Evolutionary conservation across 2,888 invertebrate genomes (phyloP), one percentile per base, ranked within the genome.

Genomic region (Tetramorium bicarinatum): DNA sequence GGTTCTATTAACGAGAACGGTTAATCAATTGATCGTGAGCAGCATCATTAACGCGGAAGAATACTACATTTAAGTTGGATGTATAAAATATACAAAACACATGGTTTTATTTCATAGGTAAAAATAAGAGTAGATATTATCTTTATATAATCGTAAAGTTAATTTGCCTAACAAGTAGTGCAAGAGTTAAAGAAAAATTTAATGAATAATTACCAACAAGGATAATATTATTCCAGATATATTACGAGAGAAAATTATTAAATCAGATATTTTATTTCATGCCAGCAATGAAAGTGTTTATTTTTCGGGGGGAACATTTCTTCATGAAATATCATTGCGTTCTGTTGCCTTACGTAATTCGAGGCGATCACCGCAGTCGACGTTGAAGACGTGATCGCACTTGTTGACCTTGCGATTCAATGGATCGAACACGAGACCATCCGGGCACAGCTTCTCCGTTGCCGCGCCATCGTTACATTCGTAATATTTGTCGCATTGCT

Each of bases 351-450:
- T 96, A 98, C 98, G 98, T 87, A 98, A 96, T 95, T 98, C 98
- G 72, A 97, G 96, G 94, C 98, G 97, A 94, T 98, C 98, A 75
- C 97, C 98, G 93, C 98, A 98, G 94, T 98, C 98, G 29, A 98
- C 98, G 93, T 98, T 98, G 96, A 98, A 98, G 93, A 98, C 97
- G 94, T 98, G 98, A 95, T 98, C 98, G 94, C 98, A 98, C 94
- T 98, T 98, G 96, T 98, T 98, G 94, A 97, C 96, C 95, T 98
- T 98, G 92, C 98, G 97, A 94, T 97, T 98, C 89, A 96, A 95
- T 0, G 97, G 97, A 95, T 98, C 98, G 95, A 98, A 98, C 72
- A 98, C 98, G 54, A 98, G 96, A 85, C 98, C 98, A 94, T 98
- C 98, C 7, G 98, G 97, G 92, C 98, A 98, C 4, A 98, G 95